Base-by-base conservation (phyloP, 2,113 vertebrate species). In the Condylura cristata region DNA sequence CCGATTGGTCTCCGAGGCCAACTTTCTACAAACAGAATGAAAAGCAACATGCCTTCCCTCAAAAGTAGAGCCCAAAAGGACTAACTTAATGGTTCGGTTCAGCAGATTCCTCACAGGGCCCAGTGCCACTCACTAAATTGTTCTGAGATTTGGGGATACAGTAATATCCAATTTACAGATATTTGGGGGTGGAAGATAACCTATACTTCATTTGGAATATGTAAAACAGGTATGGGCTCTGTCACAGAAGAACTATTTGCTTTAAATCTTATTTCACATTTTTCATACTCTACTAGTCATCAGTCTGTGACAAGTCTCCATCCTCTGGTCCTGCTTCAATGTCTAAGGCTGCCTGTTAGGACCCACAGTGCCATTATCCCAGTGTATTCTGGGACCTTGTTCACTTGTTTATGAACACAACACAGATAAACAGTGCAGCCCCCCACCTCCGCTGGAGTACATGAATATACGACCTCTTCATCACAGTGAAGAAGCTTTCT, bases 11-110 rank as follows among this genome's bases (percentile, higher is more conserved):
- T 91, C 65, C 39, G 46, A 79, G 61, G 26, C 12, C 13, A 34
- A 26, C 37, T 96, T 89, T 85, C 56, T 86, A 66, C 48, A 79
- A 82, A 94, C 65, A 78, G 53, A 66, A 88, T 72, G 63, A 80
- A 92, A 96, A 39, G 41, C 65, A 95, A 91, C 70, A 76, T 6
- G 32, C 26, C 16, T 7, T 12, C 39, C 26, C 22, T 11, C 41
- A 63, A 84, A 48, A n/a, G 11, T 22, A 51, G 63, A 32, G 9
- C 13, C 14, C 9, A 8, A 84, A 41, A 32, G 34, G 63, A 39
- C 46, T 66, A 28, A 74, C 20, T 9, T 37, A 63, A 18, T 56
- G 74, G 20, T 51, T 84, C 56, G 58, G 14, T 28, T 30, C 17
- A 78, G 75, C 28, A 26, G 16, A n/a, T 14, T 74, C 9, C 8